Conservation (phyloP, 1,140 invertebrate genomes). For the Sinella curviseta region DNA sequence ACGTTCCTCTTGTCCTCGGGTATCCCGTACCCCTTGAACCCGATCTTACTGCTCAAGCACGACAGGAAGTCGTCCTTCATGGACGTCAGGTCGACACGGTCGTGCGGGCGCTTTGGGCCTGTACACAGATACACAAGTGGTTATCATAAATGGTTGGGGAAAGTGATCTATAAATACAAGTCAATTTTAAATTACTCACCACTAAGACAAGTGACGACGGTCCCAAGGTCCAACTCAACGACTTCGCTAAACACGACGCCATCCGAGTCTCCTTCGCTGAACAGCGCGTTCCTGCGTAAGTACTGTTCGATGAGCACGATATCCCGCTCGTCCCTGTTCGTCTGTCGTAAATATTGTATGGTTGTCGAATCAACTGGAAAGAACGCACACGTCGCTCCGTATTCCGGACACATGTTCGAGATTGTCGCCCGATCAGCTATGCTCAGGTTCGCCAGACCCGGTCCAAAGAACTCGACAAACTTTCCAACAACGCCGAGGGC, state of each 20-base stretch:
- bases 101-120: conserved; percentile 82
- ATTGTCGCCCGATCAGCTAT: conserved; percentile 93
- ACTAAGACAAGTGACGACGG: conserved; percentile 90
- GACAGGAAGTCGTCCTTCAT: conserved; percentile 87
- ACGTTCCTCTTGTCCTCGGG: conserved; percentile 65
- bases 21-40: conserved; percentile 93
- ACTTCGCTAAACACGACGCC: conserved; percentile 55
- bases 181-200: too few species aligned
- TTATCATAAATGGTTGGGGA: too few species aligned
- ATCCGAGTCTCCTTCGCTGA: conserved; percentile 52
- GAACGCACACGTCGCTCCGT: conserved; percentile 92
- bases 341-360: conserved; percentile 82
- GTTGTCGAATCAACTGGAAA: conserved; percentile 91
- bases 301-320: conserved; percentile 61
- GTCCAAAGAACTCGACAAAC: conserved; percentile 98
- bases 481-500: conserved; percentile 95
- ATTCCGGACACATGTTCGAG: conserved; percentile 98
- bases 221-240: conserved; percentile 81
- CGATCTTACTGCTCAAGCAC: conserved; percentile 89
- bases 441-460: conserved; percentile 82
- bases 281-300: conserved; percentile 75
- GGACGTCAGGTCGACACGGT: conserved; percentile 82
- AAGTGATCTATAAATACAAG: too few species aligned
- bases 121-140: too few species aligned
- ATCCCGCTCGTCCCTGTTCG: conserved; percentile 57